Conservation (phyloP, 2,113 vertebrate species). For the Cyprinodon variegatus region DNA sequence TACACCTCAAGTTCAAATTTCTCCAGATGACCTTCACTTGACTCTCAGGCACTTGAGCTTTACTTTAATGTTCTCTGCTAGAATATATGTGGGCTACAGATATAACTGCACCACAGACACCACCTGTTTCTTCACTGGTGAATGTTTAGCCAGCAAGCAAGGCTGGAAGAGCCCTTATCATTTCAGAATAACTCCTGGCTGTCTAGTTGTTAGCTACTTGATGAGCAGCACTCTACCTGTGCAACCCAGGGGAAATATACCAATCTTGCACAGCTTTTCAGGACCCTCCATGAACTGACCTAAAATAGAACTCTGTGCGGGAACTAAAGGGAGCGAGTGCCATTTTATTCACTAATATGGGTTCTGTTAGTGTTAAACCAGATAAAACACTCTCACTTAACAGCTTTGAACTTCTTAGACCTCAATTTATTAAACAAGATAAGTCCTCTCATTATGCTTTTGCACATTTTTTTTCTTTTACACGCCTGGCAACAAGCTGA, state of each 20-base stretch:
- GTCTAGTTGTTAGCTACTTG: constrained; percentile 55
- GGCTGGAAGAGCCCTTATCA: constrained; percentile 32
- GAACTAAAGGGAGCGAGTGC: background rate
- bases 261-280: constrained; percentile 51
- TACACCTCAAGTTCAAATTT: background rate
- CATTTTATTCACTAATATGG: background rate
- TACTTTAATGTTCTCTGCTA: background rate
- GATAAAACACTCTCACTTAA: background rate
- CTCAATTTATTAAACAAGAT: background rate
- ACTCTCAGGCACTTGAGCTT: constrained; percentile 7
- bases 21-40: constrained; percentile 27
- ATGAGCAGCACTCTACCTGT: constrained; percentile 44
- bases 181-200: constrained; percentile 32
- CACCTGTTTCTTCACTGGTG: constrained; percentile 12
- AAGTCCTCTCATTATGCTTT: background rate
- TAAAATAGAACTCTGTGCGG: constrained; percentile 27
- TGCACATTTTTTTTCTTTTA: background rate
- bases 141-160: constrained; percentile 3
- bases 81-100: constrained; percentile 8
- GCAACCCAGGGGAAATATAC: constrained; percentile 57
- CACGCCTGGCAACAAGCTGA: background rate
- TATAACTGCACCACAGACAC: background rate
- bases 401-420: background rate
- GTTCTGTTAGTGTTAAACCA: background rate
- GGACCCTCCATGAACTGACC: constrained; percentile 52